A percentile compares a stretch with the other conserved stretches of the same genome.
phyloP scores from a whole-genome alignment of 1,140 invertebrate species.

The Panonychus citri region DNA sequence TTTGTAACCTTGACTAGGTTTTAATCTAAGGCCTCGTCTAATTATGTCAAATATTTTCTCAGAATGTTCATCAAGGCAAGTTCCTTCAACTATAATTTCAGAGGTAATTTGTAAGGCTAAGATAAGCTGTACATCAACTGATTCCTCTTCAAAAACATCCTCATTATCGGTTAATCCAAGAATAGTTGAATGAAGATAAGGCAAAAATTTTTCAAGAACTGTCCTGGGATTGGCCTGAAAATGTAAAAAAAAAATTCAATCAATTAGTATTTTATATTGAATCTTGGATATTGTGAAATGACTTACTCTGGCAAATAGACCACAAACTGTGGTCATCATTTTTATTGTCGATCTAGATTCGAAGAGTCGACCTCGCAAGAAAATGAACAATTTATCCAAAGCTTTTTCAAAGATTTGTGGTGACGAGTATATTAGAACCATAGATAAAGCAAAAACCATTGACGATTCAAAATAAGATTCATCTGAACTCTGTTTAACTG shows the following conservation, averaged over 20 bases:
- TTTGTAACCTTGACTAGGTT: conserved; percentile 33
- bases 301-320: conserved; percentile 37
- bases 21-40: conserved; percentile 34
- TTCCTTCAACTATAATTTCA: conserved; percentile 36
- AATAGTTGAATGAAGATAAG: conserved; percentile 37
- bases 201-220: conserved; percentile 43
- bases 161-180: conserved; percentile 30
- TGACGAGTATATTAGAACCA: conserved; percentile 38
- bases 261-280: background rate
- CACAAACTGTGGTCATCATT: conserved; percentile 41
- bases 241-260: conserved; percentile 9
- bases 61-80: conserved; percentile 34
- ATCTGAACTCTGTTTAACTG: conserved; percentile 35
- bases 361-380: conserved; percentile 43
- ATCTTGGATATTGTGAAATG: background rate
- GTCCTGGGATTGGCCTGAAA: conserved; percentile 31
- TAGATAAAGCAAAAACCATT: conserved; percentile 37
- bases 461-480: conserved; percentile 44
- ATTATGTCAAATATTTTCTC: conserved; percentile 34
- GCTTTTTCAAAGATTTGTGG: conserved; percentile 33
- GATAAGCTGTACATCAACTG: conserved; percentile 47
- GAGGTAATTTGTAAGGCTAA: conserved; percentile 52
- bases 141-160: conserved; percentile 41
- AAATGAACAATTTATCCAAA: conserved; percentile 42
- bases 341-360: conserved; percentile 59